phyloP scores from a whole-genome alignment of 2,888 invertebrate species.

The Eudemis profundana region DNA sequence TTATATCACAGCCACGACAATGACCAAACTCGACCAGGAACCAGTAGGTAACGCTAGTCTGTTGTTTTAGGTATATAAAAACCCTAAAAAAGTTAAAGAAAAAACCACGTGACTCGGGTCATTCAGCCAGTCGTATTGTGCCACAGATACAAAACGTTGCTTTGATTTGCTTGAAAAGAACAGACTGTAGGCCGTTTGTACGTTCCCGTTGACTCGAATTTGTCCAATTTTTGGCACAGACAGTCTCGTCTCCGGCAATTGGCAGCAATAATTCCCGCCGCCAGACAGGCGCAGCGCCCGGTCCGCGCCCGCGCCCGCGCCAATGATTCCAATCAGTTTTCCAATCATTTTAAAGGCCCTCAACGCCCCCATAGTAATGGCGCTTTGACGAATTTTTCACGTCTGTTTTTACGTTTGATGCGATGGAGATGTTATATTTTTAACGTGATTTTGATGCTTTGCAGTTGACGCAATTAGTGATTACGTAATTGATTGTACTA shows the following conservation, averaged over 20 bases:
- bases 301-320: conserved; percentile 53
- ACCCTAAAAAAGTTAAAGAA: too few species aligned
- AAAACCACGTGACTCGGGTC: too few species aligned
- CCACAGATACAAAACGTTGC: too few species aligned
- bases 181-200: too few species aligned
- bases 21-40: too few species aligned
- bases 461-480: neutral
- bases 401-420: conserved; percentile 33
- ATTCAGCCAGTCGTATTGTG: too few species aligned
- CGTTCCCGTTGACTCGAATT: conserved; percentile 1
- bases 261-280: conserved; percentile 15
- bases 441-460: neutral
- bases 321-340: conserved; percentile 74
- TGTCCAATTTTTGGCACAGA: conserved; percentile 10
- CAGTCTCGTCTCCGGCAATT: conserved; percentile 24
- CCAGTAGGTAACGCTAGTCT: too few species aligned
- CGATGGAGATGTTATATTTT: conserved; percentile 7
- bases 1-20: too few species aligned
- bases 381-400: conserved; percentile 40
- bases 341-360: conserved; percentile 68
- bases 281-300: conserved; percentile 24
- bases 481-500: too few species aligned
- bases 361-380: conserved; percentile 40
- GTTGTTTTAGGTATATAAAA: too few species aligned
- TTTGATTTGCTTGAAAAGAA: too few species aligned